A percentile compares a stretch with the other conserved stretches of the same genome.
Conservation (phyloP, 1,140 invertebrate species). For the Drosophila teissieri region DNA sequence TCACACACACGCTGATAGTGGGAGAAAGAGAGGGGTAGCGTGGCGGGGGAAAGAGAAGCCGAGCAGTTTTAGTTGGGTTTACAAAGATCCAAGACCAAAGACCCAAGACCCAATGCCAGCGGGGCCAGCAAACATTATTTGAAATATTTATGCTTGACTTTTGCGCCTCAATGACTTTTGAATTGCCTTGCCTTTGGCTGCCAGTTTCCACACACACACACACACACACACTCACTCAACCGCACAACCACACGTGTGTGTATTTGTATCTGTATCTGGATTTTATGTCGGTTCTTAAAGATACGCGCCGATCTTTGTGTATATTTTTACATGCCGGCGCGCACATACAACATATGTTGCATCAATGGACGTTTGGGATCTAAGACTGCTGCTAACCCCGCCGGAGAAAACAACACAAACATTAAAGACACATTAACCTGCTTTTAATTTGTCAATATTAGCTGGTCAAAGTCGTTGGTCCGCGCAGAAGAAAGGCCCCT, state of each 20-base stretch:
- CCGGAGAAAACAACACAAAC: constrained; percentile 42
- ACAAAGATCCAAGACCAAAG: constrained; percentile 29
- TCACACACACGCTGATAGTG: constrained; percentile 15
- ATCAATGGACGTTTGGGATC: constrained; percentile 17
- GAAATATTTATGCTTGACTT: constrained; percentile 83
- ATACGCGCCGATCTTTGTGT: constrained; percentile 36
- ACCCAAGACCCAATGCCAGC: constrained; percentile 64
- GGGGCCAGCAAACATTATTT: constrained; percentile 81
- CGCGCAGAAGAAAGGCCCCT: constrained; percentile 39
- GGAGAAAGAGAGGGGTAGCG: constrained; percentile 21
- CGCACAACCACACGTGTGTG: constrained; percentile 4
- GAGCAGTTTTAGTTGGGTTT: constrained; percentile 7
- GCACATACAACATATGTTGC: constrained; percentile 58
- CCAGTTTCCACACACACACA: constrained; percentile 51
- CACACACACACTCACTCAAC: constrained; percentile 15
- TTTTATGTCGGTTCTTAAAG: constrained; percentile 42
- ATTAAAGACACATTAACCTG: constrained; percentile 79
- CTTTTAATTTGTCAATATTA: constrained; percentile 82
- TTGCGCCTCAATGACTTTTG: constrained; percentile 83
- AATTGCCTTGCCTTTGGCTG: constrained; percentile 83
- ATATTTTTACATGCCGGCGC: constrained; percentile 21
- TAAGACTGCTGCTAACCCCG: not conserved
- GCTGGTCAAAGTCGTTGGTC: constrained; percentile 26
- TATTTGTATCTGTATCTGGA: constrained; percentile 4
- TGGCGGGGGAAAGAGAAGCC: constrained; percentile 12